phyloP scores from a whole-genome alignment of 2,113 vertebrate species.

The Pristiophorus japonicus region DNA sequence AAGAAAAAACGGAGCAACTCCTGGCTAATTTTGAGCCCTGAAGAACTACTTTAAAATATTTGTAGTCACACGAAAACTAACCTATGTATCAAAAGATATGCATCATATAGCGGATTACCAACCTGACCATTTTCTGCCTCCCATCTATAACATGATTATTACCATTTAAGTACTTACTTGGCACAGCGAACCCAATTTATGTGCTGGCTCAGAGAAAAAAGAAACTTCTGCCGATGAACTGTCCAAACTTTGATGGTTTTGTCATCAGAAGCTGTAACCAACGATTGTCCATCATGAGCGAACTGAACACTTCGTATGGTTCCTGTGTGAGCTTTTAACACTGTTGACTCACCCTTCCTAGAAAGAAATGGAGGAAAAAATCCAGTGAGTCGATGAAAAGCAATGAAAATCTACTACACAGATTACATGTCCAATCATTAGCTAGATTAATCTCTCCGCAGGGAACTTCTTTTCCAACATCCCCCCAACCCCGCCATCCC shows the following conservation, averaged over 20 bases:
- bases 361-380: slow-evolving; percentile 21
- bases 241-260: slow-evolving; percentile 94
- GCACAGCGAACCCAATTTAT: slow-evolving; percentile 98
- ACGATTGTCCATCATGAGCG: slow-evolving; percentile 77
- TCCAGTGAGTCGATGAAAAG: background rate
- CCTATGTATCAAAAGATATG: background rate
- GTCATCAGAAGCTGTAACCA: slow-evolving; percentile 91
- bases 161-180: slow-evolving; percentile 61
- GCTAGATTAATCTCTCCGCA: background rate
- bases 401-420: background rate
- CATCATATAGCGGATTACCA: background rate
- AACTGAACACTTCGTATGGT: slow-evolving; percentile 85
- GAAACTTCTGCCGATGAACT: slow-evolving; percentile 86
- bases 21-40: no score
- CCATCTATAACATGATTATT: background rate
- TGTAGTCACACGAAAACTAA: background rate
- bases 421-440: background rate
- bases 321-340: slow-evolving; percentile 81
- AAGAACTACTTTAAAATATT: background rate
- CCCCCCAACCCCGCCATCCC: background rate
- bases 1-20: no score
- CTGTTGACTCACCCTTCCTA: slow-evolving; percentile 84
- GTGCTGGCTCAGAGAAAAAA: slow-evolving; percentile 87
- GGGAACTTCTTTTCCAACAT: background rate
- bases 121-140: background rate